These are phyloP conservation scores for Cromileptes altivelis DNA, from an alignment of 2,113 vertebrate species.

Conservation along the genomic window DNA sequence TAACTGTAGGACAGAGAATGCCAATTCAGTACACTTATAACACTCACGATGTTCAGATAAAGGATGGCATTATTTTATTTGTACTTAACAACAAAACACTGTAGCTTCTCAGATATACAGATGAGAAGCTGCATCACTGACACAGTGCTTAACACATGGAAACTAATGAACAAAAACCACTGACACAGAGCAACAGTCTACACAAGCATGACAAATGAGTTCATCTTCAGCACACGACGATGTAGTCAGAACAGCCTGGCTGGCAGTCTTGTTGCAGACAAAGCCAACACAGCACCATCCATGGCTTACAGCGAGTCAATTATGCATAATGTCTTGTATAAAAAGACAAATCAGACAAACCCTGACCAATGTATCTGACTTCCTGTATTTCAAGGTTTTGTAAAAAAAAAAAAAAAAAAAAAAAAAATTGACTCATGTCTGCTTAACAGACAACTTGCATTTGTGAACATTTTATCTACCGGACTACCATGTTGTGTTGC, in stretches of 20 bases:
- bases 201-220: slow-evolving; percentile 17
- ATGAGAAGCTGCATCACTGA: slow-evolving; percentile 3
- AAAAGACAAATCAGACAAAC: slow-evolving; percentile 33
- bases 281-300: background rate
- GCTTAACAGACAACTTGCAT: slow-evolving; percentile 19
- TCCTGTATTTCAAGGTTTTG: slow-evolving; percentile 4
- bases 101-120: slow-evolving; percentile 8
- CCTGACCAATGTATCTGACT: background rate
- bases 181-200: slow-evolving; percentile 27
- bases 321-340: slow-evolving; percentile 19
- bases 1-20: background rate
- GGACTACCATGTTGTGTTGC: background rate
- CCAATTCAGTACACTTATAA: background rate
- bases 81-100: slow-evolving; percentile 11
- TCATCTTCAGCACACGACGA: background rate
- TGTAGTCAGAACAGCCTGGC: background rate
- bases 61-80: slow-evolving; percentile 53
- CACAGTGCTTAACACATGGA: slow-evolving; percentile 8
- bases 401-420: background rate
- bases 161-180: background rate
- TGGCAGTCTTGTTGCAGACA: background rate
- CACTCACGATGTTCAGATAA: background rate
- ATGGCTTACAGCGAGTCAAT: slow-evolving; percentile 15
- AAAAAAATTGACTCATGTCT: background rate
- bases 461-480: background rate